These are phyloP conservation scores for Tetramorium parvispinum DNA, from an alignment of 1,140 invertebrate genomes.

Conservation along the genomic window DNA sequence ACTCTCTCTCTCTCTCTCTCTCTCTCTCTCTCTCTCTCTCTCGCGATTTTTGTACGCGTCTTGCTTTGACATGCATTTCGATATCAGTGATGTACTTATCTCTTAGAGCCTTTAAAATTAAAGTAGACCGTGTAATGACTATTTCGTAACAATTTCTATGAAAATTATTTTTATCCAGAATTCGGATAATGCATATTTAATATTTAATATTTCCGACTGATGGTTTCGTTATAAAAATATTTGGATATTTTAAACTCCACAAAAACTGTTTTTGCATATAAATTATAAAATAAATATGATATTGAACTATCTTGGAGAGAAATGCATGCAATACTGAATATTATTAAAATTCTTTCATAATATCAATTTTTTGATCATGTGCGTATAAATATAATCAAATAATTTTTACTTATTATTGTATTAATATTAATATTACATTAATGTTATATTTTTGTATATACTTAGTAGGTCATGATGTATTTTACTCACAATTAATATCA, in stretches of 20 bases:
- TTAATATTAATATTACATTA: conserved; percentile 3
- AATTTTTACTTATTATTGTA: not conserved
- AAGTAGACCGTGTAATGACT: not conserved
- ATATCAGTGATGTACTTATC: conserved; percentile 4
- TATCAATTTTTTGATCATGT: not conserved
- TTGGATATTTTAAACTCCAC: not conserved
- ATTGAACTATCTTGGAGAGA: not conserved
- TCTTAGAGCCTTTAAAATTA: conserved; percentile 10
- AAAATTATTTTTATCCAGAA: not conserved
- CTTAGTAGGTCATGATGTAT: not conserved
- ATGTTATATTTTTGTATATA: not conserved
- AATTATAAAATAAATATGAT: conserved; percentile 28
- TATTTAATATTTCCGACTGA: no score
- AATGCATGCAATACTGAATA: not conserved
- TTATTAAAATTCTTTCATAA: conserved; percentile 19
- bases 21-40: conserved; percentile 1
- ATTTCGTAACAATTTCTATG: not conserved
- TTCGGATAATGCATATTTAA: not conserved
- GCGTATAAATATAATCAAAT: not conserved
- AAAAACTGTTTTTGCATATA: not conserved
- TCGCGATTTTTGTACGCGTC: conserved; percentile 28
- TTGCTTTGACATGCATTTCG: conserved; percentile 30
- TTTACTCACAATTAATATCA: not conserved
- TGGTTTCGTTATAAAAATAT: not conserved
- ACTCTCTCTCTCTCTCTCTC: not conserved